A percentile compares a stretch with the other conserved stretches of the same genome.
phyloP scores from a whole-genome alignment of 2,797 vertebrate genomes.

The Furcifer pardalis region DNA sequence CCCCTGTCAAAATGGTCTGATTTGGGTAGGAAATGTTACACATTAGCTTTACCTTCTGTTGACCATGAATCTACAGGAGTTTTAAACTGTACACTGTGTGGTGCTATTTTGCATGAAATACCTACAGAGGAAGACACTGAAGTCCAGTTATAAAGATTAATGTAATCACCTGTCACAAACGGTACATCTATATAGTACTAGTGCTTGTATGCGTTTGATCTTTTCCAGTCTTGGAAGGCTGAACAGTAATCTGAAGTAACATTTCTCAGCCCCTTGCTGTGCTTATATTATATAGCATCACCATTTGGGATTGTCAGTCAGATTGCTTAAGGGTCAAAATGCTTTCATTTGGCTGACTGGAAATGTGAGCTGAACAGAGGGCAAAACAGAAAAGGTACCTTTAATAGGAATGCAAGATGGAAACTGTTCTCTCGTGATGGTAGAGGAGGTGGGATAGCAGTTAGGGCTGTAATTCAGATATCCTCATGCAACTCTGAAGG shows the following conservation, averaged over 20 bases:
- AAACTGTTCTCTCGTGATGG: neutral
- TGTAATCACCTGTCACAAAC: conserved; percentile 20
- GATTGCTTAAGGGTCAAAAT: conserved; percentile 2
- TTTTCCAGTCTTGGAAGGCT: conserved; percentile 1
- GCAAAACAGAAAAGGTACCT: neutral
- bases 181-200: neutral
- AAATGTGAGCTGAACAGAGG: neutral
- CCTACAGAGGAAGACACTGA: neutral
- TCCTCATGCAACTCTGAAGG: too few relatives aligned
- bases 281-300: conserved; percentile 23
- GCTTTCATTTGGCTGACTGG: neutral
- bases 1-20: too few relatives aligned
- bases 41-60: neutral
- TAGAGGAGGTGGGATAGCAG: neutral
- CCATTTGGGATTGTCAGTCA: neutral
- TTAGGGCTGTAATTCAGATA: neutral
- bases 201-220: conserved; percentile 3
- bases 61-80: neutral
- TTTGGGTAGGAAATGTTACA: too few relatives aligned
- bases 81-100: neutral
- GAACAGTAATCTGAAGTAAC: conserved; percentile 23
- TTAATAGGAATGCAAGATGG: neutral
- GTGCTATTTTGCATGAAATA: neutral
- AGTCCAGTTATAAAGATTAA: neutral
- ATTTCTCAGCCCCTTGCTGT: conserved; percentile 37